Conservation (phyloP, 2,888 invertebrate species). For the Trachelus troglodyta region DNA sequence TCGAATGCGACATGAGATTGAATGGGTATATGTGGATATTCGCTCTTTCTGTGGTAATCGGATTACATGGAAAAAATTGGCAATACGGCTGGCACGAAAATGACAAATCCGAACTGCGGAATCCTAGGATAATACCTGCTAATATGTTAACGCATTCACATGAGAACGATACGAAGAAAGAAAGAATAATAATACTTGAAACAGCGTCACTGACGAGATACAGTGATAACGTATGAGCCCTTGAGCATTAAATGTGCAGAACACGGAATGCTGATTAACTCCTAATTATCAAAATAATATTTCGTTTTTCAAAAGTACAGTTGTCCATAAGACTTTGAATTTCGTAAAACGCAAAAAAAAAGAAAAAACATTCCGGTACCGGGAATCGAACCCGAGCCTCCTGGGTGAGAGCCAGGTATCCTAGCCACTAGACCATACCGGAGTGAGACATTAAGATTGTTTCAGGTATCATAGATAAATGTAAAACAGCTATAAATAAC, state of each 20-base stretch:
- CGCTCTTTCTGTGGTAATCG: conserved; percentile 39
- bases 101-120: background rate
- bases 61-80: conserved; percentile 49
- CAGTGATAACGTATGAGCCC: background rate
- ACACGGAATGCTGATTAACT: too few species aligned
- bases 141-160: background rate
- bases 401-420: conserved; percentile 74
- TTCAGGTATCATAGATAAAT: too few species aligned
- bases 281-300: background rate
- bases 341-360: background rate
- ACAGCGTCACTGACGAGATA: background rate
- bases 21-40: conserved; percentile 34
- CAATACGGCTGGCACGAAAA: conserved; percentile 24
- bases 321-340: background rate
- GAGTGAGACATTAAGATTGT: background rate
- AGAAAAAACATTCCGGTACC: conserved; percentile 41
- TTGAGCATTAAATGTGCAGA: background rate
- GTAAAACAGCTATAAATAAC: too few species aligned
- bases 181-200: background rate
- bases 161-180: background rate
- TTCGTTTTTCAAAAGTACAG: background rate
- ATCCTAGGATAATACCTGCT: background rate
- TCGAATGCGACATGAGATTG: conserved; percentile 45
- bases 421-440: conserved; percentile 72
- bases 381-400: conserved; percentile 74